A percentile compares a stretch with the other conserved stretches of the same genome.
These are phyloP conservation scores for Mesochorus sp. DNA, from an alignment of 2,888 invertebrate species.

Conservation along the genomic window DNA sequence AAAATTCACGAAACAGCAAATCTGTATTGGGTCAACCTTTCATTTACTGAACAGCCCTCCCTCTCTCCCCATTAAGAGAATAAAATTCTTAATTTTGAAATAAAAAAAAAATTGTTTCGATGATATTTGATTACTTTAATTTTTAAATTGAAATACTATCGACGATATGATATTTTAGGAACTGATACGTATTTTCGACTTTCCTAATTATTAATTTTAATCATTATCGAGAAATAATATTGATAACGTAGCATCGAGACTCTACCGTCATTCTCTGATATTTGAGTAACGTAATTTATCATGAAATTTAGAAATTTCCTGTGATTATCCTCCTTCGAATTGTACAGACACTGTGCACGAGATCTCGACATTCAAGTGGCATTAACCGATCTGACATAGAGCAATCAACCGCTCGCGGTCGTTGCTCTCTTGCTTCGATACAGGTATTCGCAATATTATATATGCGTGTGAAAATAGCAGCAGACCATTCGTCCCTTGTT, in stretches of 20 bases:
- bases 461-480: neutral
- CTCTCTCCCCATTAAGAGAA: too few species aligned
- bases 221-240: neutral
- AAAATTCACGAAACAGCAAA: conserved; percentile 20
- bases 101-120: too few species aligned
- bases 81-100: too few species aligned
- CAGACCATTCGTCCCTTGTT: neutral
- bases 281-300: too few species aligned
- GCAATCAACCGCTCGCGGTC: conserved; percentile 35
- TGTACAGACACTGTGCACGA: too few species aligned
- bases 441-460: conserved; percentile 7
- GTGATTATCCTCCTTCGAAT: too few species aligned
- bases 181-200: neutral
- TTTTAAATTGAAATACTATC: neutral
- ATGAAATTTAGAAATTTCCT: too few species aligned
- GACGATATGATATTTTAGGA: too few species aligned
- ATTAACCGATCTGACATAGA: neutral
- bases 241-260: too few species aligned
- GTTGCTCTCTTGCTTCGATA: conserved; percentile 15
- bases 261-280: too few species aligned
- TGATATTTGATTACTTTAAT: conserved; percentile 11
- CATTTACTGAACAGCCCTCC: too few species aligned
- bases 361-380: neutral
- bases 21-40: too few species aligned
- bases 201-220: neutral